A percentile compares a stretch with the other conserved stretches of the same genome.
These are phyloP conservation scores for Potorous gilbertii DNA, from an alignment of 2,797 vertebrate genomes.

Conservation along the genomic window DNA sequence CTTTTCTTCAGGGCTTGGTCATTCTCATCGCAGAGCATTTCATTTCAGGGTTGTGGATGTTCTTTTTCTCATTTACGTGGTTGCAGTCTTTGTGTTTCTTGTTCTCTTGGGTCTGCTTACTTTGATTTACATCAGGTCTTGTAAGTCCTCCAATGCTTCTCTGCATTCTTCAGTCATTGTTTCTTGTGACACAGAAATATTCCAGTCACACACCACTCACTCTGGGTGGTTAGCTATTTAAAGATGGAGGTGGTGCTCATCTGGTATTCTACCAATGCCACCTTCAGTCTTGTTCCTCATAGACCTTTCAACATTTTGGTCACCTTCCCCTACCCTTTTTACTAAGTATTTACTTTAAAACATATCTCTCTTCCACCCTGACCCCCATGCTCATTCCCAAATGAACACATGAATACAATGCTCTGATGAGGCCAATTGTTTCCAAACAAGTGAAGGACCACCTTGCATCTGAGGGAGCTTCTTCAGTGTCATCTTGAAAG, in stretches of 20 bases:
- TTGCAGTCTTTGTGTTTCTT: background rate
- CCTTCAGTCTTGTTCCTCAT: too few relatives aligned
- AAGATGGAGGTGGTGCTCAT: background rate
- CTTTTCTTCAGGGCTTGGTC: background rate
- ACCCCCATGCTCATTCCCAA: background rate
- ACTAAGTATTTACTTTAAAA: background rate
- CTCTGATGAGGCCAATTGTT: background rate
- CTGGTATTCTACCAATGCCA: background rate
- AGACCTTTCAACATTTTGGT: too few relatives aligned
- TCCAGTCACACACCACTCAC: background rate
- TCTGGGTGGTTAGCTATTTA: background rate
- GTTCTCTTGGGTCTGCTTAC: background rate
- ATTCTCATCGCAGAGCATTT: background rate
- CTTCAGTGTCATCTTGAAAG: background rate
- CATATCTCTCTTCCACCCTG: background rate
- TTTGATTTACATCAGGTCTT: background rate
- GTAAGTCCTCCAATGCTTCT: background rate
- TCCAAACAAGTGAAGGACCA: background rate
- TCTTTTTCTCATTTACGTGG: background rate
- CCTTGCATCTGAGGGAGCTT: background rate
- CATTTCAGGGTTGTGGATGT: background rate
- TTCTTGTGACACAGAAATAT: background rate
- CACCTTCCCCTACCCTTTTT: background rate
- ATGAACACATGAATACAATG: background rate
- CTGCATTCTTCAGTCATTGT: background rate